These are phyloP conservation scores for Charadrius vociferus DNA, from an alignment of 2,113 vertebrate genomes.

Conservation along the genomic window DNA sequence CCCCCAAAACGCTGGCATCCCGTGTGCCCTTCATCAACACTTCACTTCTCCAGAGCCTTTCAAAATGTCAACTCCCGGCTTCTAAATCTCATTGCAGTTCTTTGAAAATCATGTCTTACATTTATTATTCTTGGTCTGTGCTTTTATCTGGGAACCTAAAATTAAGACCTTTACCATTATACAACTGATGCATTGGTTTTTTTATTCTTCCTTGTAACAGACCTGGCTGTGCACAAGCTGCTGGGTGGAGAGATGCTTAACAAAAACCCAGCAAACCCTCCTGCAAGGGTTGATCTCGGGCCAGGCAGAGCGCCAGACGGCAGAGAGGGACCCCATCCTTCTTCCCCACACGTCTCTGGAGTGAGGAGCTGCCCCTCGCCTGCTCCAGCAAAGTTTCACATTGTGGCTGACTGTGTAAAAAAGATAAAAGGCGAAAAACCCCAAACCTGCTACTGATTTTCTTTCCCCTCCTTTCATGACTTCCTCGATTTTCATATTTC, in stretches of 20 bases:
- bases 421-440: accelerated
- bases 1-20: neutral
- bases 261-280: neutral
- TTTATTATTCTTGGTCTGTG: neutral
- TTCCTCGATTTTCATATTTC: neutral
- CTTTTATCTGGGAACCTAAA: neutral
- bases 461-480: neutral
- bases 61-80: neutral
- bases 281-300: no score
- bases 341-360: accelerated
- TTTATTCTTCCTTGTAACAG: neutral
- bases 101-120: accelerated
- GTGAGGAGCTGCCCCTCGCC: accelerated
- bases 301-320: no score
- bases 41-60: neutral
- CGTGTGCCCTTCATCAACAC: neutral
- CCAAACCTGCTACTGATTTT: neutral
- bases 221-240: neutral
- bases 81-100: neutral
- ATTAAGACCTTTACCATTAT: neutral
- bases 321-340: neutral
- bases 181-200: neutral
- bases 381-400: neutral
- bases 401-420: accelerated
- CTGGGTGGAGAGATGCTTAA: neutral